Evolutionary conservation across 1,140 invertebrate genomes (phyloP).

Genomic region (Lasaia peninsularis): DNA sequence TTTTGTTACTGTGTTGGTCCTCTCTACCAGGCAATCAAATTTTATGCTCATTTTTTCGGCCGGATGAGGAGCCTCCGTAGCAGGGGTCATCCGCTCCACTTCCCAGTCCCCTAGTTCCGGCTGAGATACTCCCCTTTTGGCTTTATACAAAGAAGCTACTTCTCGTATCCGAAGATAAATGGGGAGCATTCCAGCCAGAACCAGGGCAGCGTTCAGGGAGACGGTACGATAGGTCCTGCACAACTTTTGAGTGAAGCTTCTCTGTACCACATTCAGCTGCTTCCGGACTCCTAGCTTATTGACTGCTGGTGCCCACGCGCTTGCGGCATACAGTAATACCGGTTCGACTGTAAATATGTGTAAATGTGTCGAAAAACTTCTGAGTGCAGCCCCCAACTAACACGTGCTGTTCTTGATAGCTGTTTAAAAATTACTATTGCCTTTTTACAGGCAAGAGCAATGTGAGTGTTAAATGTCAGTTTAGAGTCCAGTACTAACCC

Average conservation of each 20-base stretch:
- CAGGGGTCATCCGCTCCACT: too few species aligned
- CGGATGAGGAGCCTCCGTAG: neutral
- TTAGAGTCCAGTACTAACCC: too few species aligned
- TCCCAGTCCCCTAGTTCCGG: neutral
- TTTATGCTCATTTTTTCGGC: neutral
- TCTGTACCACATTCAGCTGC: neutral
- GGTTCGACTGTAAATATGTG: neutral
- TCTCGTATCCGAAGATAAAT: neutral
- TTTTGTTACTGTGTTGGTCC: too few species aligned
- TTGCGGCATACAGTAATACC: neutral
- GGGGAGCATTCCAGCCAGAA: neutral
- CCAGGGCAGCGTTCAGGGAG: neutral
- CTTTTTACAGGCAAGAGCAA: too few species aligned
- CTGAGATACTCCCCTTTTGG: neutral
- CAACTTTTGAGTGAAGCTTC: neutral
- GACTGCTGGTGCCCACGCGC: neutral
- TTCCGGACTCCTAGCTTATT: neutral
- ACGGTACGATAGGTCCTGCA: neutral
- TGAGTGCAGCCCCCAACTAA: neutral
- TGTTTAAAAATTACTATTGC: neutral
- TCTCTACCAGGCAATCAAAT: neutral
- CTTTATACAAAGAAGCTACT: neutral
- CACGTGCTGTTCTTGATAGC: neutral
- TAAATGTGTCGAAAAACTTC: neutral
- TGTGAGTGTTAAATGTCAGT: too few species aligned